Percentiles rank a stretch among this genome's conserved stretches.
phyloP scores from a whole-genome alignment of 2,888 invertebrate genomes.

The Hemicrepidius hirtus region DNA sequence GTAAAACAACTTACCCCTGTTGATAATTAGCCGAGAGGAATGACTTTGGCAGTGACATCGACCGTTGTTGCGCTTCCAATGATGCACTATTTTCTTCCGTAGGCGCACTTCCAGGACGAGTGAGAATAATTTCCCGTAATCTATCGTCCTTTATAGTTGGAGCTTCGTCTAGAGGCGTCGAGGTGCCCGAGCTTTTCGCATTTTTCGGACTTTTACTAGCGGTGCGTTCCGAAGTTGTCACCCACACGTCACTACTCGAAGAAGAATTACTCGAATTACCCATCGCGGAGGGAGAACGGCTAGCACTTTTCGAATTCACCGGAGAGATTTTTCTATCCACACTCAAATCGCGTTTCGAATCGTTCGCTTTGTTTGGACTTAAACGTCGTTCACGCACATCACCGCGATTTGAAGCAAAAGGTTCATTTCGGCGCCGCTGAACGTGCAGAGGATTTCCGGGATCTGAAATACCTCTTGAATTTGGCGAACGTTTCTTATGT shows the following conservation, averaged over 20 bases:
- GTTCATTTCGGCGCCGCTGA: constrained; percentile 43
- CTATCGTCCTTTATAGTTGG: constrained; percentile 63
- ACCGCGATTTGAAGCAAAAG: constrained; percentile 35
- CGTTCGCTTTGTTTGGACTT: constrained; percentile 59
- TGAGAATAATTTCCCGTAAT: constrained; percentile 69
- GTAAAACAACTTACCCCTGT: constrained; percentile 59
- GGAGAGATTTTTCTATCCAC: constrained; percentile 58
- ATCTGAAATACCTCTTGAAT: constrained; percentile 30
- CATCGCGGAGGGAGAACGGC: constrained; percentile 65
- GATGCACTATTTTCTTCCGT: constrained; percentile 66
- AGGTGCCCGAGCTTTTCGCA: constrained; percentile 73
- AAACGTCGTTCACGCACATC: constrained; percentile 54
- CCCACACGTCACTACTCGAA: constrained; percentile 75
- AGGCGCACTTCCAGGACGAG: constrained; percentile 75
- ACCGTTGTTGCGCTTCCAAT: constrained; percentile 71
- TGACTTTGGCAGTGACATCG: constrained; percentile 75
- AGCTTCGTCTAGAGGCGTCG: constrained; percentile 73
- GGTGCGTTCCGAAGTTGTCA: constrained; percentile 74
- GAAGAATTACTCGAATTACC: constrained; percentile 69
- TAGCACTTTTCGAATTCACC: constrained; percentile 59
- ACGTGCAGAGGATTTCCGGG: constrained; percentile 39
- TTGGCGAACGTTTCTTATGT: constrained; percentile 53
- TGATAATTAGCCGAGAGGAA: constrained; percentile 71
- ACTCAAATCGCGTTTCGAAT: constrained; percentile 52
- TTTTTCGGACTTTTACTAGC: constrained; percentile 72